Base-by-base conservation (phyloP, 2,888 invertebrate species). In the Macaria notata region DNA sequence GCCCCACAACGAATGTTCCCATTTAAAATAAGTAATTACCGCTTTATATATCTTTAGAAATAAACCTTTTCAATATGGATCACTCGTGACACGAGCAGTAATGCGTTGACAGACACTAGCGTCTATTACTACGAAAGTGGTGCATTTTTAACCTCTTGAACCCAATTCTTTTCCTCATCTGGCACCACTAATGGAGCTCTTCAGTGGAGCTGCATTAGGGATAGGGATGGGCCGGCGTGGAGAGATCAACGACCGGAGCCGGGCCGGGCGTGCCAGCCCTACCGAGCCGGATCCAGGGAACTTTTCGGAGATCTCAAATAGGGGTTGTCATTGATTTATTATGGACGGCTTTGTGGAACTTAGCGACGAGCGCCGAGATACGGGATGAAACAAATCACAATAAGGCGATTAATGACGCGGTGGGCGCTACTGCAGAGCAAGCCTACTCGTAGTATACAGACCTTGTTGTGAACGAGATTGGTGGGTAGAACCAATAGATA, bases 181-280 rank as follows among this genome's bases (percentile, higher is more conserved):
- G 30, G 42, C 31, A 46, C 33, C 9, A 58, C 33, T 54, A 58
- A 54, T 54, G 69, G 74, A 46, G 49, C 52, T 54, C 46, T 49
- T 46, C 45, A 52, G 54, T 48, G 41, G 73, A 72, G 44, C 43
- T 38, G 50, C 38, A 50, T 50, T 38, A 36, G 72, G 79, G 78
- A 74, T 78, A 77, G 65, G 63, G 50, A 42, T 49, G 61, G 42
- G 56, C 59, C 59, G 41, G 9, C 50, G 36, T 52, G 42, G 62
- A 56, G 72, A 70, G 81, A 75, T 75, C 80, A 83, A 79, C 76
- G 81, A 82, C 83, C 81, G 71, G 70, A 69, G 66, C 67, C 38
- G 62, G 45, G 54, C n/a, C 49, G 47, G 31, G 4, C 49, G 47
- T 44, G 52, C 42, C 53, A 54, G 46, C 53, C 58, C 58, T 58